Evolutionary conservation across 2,797 vertebrate species (phyloP).

Genomic region (Clarias pachynema): DNA sequence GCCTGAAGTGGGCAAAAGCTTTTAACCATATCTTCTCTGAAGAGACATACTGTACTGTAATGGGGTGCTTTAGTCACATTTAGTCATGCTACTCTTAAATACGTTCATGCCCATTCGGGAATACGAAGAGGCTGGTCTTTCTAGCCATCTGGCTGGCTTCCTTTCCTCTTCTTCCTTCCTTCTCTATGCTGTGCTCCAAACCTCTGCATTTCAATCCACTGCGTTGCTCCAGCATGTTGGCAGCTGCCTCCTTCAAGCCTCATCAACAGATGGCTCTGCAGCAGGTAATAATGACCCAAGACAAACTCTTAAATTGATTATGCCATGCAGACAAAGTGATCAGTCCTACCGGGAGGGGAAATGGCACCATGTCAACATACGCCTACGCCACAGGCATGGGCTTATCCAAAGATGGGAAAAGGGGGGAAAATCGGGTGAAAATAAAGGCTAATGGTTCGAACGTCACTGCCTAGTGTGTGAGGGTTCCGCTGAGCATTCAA

Average conservation of each 20-base stretch:
- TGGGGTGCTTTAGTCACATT: slow-evolving; percentile 61
- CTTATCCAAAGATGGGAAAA: slow-evolving; percentile 61
- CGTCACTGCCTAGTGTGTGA: neutral
- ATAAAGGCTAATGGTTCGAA: slow-evolving; percentile 14
- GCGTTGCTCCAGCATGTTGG: slow-evolving; percentile 67
- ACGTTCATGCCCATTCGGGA: slow-evolving; percentile 65
- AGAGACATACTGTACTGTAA: slow-evolving; percentile 23
- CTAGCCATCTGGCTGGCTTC: slow-evolving; percentile 70
- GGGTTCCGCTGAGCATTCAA: slow-evolving; percentile 13
- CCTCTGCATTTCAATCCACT: slow-evolving; percentile 62
- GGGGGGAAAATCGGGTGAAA: neutral
- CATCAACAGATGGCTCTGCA: slow-evolving; percentile 85
- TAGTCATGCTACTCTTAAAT: slow-evolving; percentile 67
- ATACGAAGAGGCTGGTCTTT: slow-evolving; percentile 57
- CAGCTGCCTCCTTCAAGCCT: slow-evolving; percentile 65
- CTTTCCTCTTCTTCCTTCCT: neutral
- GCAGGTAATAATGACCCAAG: slow-evolving; percentile 87
- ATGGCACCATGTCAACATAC: slow-evolving; percentile 60
- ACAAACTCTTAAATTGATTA: slow-evolving; percentile 80
- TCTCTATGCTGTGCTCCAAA: slow-evolving; percentile 34
- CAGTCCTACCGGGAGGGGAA: slow-evolving; percentile 51
- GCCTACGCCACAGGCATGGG: slow-evolving; percentile 46
- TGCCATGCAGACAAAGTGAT: slow-evolving; percentile 67
- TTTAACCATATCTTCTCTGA: slow-evolving; percentile 39
- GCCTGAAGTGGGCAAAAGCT: slow-evolving; percentile 10